Evolutionary conservation across 1,140 invertebrate genomes (phyloP), one percentile per base, ranked within the genome.

Genomic region (Octopus sinensis): DNA sequence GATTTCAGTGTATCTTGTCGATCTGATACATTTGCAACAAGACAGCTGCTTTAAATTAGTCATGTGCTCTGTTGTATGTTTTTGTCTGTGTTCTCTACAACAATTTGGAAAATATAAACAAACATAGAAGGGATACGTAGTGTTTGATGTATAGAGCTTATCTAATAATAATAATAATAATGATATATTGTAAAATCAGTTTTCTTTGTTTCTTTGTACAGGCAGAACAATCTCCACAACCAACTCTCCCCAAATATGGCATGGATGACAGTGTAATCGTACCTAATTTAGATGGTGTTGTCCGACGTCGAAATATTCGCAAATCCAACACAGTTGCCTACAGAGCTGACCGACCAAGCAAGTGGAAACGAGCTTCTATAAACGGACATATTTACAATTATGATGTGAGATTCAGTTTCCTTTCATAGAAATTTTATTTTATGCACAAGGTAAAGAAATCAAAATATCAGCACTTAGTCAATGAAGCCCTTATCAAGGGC

Each of bases 321-420:
- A 88, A 88, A 79, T 89, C 87, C 78, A 94, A 79, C 93, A 94
- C 51, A 93, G 94, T 62, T 93, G 95, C 54, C 93, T 96, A 84
- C 92, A 93, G 89, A 90, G 95, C 84, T 90, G 95, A 86, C 93
- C 94, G 56, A 94, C 94, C 78, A 77, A 89, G 82, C 83, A 88
- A 86, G 88, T 93, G 85, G 94, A 94, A 91, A 82, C 92, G 95
- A 81, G 96, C 95, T 84, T 96, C 95, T 0, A 96, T 96, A 54
- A 96, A 96, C 89, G 95, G 95, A 3, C 95, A 96, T 89, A 96
- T 95, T 89, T 96, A 96, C 87, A 95, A 96, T 89, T 93, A 95
- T 79, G 95, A 96, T 87, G 89, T 90, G 84, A 86, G 86, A 80
- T 52, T 6, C n/a, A 73, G 10, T 23, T 54, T 13, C 52, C 51